A percentile compares a stretch with the other conserved stretches of the same genome.
Evolutionary conservation across 2,113 vertebrate species (phyloP).

Genomic region (Physeter macrocephalus): DNA sequence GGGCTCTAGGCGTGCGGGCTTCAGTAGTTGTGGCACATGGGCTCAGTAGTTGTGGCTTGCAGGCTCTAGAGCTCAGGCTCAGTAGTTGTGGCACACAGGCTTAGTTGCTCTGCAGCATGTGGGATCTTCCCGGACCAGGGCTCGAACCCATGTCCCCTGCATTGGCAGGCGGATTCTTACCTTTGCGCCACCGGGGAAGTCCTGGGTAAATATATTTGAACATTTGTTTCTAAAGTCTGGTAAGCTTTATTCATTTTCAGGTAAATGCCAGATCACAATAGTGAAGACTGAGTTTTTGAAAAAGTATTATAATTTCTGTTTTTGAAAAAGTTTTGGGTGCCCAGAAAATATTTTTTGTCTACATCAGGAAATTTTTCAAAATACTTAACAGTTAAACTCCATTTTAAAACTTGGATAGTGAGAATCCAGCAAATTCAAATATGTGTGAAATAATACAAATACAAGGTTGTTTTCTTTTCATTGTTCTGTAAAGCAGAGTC

Average conservation of each 20-base stretch:
- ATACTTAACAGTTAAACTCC: background rate
- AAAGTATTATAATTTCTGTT: background rate
- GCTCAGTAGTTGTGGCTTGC: no score
- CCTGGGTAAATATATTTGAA: background rate
- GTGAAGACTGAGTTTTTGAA: background rate
- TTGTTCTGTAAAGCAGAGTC: background rate
- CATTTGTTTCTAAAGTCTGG: background rate
- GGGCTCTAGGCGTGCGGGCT: no score
- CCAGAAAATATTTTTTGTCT: background rate
- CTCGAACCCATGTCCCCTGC: no score
- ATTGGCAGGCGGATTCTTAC: no score
- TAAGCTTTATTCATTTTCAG: background rate
- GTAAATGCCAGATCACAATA: background rate
- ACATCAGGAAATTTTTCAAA: background rate
- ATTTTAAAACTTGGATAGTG: background rate
- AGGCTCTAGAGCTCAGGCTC: no score
- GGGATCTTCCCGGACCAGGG: no score
- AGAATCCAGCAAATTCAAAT: background rate
- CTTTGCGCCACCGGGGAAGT: no score
- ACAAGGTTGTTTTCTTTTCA: background rate
- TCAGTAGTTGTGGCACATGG: no score
- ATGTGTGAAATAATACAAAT: background rate
- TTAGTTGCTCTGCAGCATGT: no score
- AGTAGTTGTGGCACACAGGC: no score
- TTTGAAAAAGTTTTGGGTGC: constrained; percentile 13